These are phyloP conservation scores for Pimpla rufipes DNA, from an alignment of 2,888 invertebrate species.

Conservation along the genomic window DNA sequence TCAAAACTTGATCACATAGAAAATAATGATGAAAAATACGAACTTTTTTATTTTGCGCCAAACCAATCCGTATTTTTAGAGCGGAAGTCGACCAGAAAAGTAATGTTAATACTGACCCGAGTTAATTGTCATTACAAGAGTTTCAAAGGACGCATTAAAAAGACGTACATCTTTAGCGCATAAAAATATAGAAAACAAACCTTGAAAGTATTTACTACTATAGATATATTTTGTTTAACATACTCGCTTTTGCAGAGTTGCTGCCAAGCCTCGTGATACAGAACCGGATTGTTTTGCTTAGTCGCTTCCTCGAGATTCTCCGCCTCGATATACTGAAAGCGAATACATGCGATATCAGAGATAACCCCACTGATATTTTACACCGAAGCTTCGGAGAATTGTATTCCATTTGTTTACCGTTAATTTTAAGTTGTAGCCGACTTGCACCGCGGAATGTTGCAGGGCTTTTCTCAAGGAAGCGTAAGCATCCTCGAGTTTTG, in stretches of 20 bases:
- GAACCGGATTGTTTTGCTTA: slow-evolving; percentile 91
- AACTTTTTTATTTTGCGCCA: no score
- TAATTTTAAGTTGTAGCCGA: slow-evolving; percentile 93
- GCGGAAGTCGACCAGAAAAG: neutral
- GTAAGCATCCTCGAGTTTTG: slow-evolving; percentile 97
- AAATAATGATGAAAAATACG: neutral
- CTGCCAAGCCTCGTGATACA: slow-evolving; percentile 97
- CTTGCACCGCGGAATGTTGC: slow-evolving; percentile 95
- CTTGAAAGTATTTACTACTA: slow-evolving; percentile 23
- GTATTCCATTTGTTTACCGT: slow-evolving; percentile 85
- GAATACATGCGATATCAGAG: slow-evolving; percentile 57
- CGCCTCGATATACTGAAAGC: slow-evolving; percentile 93
- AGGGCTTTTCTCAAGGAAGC: slow-evolving; percentile 98
- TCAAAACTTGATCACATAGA: neutral
- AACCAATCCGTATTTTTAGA: no score
- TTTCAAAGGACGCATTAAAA: neutral
- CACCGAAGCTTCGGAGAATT: neutral
- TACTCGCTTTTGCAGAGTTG: slow-evolving; percentile 94
- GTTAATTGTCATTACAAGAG: neutral
- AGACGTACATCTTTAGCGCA: no score
- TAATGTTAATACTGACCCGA: neutral
- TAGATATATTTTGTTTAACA: slow-evolving; percentile 81
- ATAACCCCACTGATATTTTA: neutral
- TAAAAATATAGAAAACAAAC: no score
- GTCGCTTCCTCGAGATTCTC: slow-evolving; percentile 93